Percentiles rank a stretch among this genome's conserved stretches.
Conservation (phyloP, 2,797 vertebrate species). For the Phoeniculus purpureus region DNA sequence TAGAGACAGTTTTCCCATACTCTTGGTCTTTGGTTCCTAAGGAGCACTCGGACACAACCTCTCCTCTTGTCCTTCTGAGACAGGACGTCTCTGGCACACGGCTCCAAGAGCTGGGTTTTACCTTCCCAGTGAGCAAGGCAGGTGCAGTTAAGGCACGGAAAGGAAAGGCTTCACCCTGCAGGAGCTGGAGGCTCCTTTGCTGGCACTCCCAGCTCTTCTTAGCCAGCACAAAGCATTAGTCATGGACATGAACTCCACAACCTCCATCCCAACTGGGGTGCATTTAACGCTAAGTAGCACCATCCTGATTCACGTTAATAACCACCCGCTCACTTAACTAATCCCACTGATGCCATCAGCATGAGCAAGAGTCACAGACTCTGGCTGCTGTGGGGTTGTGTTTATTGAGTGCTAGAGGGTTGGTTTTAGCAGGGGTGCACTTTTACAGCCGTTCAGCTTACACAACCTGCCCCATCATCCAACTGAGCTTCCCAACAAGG, state of each 20-base stretch:
- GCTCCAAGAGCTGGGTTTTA: conserved; percentile 20
- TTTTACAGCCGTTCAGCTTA: background rate
- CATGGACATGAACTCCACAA: conserved; percentile 37
- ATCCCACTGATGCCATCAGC: conserved; percentile 40
- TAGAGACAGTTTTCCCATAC: conserved; percentile 21
- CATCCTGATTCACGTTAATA: conserved; percentile 41
- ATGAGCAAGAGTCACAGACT: conserved; percentile 41
- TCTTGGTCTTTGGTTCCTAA: conserved; percentile 13
- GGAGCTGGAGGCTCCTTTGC: conserved; percentile 24
- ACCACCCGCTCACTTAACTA: conserved; percentile 33
- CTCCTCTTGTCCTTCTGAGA: conserved; percentile 39
- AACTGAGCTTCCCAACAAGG: background rate
- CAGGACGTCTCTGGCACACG: conserved; percentile 11
- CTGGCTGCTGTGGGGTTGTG: conserved; percentile 1
- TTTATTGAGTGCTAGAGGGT: background rate
- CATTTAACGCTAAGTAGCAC: conserved; percentile 36
- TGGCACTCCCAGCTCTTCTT: conserved; percentile 31
- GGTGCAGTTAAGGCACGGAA: conserved; percentile 14
- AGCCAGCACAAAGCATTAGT: conserved; percentile 32
- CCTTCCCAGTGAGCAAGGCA: background rate
- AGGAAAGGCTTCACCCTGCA: background rate
- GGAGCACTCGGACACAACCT: conserved; percentile 33
- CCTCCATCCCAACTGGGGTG: background rate
- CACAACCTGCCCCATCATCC: background rate
- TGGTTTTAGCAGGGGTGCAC: background rate